Percentiles rank a stretch among this genome's conserved stretches.
Conservation (phyloP, 2,888 invertebrate genomes). For the Alsophila aescularia region DNA sequence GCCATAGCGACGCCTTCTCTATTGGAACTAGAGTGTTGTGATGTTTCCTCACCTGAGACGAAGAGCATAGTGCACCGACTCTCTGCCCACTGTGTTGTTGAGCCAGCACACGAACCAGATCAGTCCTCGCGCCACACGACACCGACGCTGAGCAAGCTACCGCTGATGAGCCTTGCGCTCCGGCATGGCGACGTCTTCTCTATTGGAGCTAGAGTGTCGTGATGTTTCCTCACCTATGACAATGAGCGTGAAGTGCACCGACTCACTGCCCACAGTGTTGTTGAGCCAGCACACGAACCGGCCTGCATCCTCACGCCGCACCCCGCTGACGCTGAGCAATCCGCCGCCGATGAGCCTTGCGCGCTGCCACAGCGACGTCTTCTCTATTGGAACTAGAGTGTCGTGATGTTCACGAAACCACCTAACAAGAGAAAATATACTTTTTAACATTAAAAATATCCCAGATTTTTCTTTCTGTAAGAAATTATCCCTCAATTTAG, state of each 20-base stretch:
- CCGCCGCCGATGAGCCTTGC: slow-evolving; percentile 73
- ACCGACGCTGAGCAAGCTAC: slow-evolving; percentile 87
- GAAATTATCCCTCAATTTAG: too few species aligned
- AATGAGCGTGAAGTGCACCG: slow-evolving; percentile 89
- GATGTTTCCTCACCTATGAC: slow-evolving; percentile 88
- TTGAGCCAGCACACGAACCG: slow-evolving; percentile 95
- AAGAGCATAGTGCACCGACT: slow-evolving; percentile 90
- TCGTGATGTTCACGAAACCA: slow-evolving; percentile 92
- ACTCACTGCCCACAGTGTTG: slow-evolving; percentile 94
- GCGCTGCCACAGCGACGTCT: slow-evolving; percentile 77
- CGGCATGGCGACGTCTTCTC: slow-evolving; percentile 59
- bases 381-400: slow-evolving; percentile 87
- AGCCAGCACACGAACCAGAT: slow-evolving; percentile 96
- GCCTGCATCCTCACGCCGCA: slow-evolving; percentile 92
- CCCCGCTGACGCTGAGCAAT: slow-evolving; percentile 87
- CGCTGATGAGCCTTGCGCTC: slow-evolving; percentile 58
- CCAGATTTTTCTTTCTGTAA: too few species aligned
- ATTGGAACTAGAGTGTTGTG: slow-evolving; percentile 88
- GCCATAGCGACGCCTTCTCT: slow-evolving; percentile 82
- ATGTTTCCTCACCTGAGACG: slow-evolving; percentile 89
- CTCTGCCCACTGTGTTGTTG: slow-evolving; percentile 94
- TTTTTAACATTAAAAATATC: background rate
- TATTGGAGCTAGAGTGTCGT: slow-evolving; percentile 53
- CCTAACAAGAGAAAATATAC: slow-evolving; percentile 58
- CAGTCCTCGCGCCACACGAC: slow-evolving; percentile 90